Percentiles rank a stretch among this genome's conserved stretches.
Conservation (phyloP, 2,797 vertebrate species). For the Oreonectes daqikongensis region DNA sequence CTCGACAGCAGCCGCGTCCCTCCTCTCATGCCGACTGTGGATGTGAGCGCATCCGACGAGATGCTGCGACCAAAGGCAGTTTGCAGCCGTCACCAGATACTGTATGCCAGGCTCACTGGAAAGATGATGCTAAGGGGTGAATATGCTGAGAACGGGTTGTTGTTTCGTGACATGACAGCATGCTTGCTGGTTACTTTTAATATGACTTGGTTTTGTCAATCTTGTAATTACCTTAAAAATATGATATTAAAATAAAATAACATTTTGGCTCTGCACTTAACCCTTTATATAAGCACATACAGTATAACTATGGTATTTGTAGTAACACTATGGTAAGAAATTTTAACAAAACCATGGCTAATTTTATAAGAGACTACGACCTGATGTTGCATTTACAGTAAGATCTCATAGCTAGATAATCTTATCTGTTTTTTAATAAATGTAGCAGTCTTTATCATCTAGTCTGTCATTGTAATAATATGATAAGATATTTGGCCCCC, state of each 20-base stretch:
- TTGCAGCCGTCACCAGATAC: constrained; percentile 24
- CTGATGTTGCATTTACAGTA: constrained; percentile 3
- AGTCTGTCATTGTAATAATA: background rate
- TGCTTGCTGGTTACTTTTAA: background rate
- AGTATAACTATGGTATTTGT: too few species aligned
- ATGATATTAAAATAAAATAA: too few species aligned
- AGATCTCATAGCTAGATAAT: background rate
- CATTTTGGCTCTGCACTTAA: background rate
- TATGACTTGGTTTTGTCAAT: background rate
- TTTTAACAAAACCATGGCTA: too few species aligned
- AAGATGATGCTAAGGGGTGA: background rate
- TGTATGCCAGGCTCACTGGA: background rate
- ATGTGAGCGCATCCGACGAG: constrained; percentile 28
- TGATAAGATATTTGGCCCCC: background rate
- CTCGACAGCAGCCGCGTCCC: background rate
- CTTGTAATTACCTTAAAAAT: background rate
- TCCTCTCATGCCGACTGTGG: constrained; percentile 31
- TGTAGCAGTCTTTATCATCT: background rate
- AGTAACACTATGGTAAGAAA: too few species aligned
- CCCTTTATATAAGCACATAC: background rate
- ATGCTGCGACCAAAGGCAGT: constrained; percentile 30
- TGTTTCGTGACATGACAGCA: background rate
- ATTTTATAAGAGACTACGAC: background rate
- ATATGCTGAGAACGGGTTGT: background rate
- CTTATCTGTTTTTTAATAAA: constrained; percentile 8